Base-by-base conservation (phyloP, 2,888 invertebrate genomes). In the Nomada ferruginata region DNA sequence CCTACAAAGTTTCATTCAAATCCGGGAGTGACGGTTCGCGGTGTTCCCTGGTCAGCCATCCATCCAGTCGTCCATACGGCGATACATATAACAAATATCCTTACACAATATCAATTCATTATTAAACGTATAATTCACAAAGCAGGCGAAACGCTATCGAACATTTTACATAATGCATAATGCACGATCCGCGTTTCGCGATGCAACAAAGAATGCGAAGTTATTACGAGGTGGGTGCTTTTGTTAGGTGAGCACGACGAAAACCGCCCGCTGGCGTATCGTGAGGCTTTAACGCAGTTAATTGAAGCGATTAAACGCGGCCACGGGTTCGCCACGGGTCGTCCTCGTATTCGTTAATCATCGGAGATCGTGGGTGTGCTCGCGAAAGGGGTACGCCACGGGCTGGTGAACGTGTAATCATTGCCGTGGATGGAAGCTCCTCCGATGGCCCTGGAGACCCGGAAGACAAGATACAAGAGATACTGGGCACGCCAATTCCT, bases 301-400 rank as follows among this genome's bases (percentile, higher is more conserved):
- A 89, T 89, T 81, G 85, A 84, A 85, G 70, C 85, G 89, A 89
- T 90, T 89, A 88, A 89, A 90, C 85, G 83, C 88, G 84, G 83
- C 85, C 87, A 81, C 73, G 57, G 7, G 64, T 70, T 71, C 81
- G 77, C 78, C 84, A 53, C 70, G 73, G 76, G 76, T 79, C 59
- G 83, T 79, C 79, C 53, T 64, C 72, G 66, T 53, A 76, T 84
- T 88, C 86, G 81, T 86, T 87, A 89, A 88, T 87, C 87, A 82
- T 84, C 64, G 29, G 18, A 23, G 65, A 57, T 77, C 63, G 75
- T 84, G 68, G 82, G 84, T 75, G 75, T 75, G 71, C 64, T 64
- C 55, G 63, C 57, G 18, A 29, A 7, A 36, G 18, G 50, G 23
- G 20, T 20, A 36, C 26, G 47, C 23, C 66, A 26, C 29, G 42